phyloP scores from a whole-genome alignment of 2,113 vertebrate genomes.

The Anser cygnoides region DNA sequence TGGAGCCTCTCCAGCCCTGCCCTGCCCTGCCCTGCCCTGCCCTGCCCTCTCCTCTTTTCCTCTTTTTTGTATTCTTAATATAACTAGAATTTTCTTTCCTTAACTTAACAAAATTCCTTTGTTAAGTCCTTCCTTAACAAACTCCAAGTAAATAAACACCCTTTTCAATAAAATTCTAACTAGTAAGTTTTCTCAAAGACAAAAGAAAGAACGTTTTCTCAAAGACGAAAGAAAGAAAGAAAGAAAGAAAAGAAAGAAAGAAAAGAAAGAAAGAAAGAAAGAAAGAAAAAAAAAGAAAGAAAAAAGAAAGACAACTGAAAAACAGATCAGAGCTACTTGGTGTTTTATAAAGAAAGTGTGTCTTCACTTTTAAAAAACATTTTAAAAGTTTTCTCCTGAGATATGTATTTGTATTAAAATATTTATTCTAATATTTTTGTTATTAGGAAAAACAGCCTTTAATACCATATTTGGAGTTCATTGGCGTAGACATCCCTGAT shows the following conservation, averaged over 20 bases:
- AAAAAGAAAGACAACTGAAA: neutral
- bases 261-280: no score
- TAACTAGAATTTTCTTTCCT: neutral
- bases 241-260: no score
- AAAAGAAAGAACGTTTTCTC: no score
- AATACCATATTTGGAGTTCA: neutral
- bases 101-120: no score
- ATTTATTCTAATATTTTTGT: neutral
- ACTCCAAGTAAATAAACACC: neutral
- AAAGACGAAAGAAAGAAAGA: no score
- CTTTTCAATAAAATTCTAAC: neutral
- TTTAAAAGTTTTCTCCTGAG: neutral
- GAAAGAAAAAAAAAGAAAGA: no score
- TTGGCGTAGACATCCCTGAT: neutral
- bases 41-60: no score
- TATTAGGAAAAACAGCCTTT: neutral
- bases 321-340: neutral
- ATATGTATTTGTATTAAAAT: neutral
- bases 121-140: neutral
- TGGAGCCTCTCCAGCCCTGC: no score
- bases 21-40: no score
- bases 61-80: neutral
- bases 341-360: neutral
- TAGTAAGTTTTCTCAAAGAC: no score
- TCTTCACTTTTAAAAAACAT: neutral